Percentiles rank a stretch among this genome's conserved stretches.
These are phyloP conservation scores for Gambusia affinis DNA, from an alignment of 2,113 vertebrate species.

Conservation along the genomic window DNA sequence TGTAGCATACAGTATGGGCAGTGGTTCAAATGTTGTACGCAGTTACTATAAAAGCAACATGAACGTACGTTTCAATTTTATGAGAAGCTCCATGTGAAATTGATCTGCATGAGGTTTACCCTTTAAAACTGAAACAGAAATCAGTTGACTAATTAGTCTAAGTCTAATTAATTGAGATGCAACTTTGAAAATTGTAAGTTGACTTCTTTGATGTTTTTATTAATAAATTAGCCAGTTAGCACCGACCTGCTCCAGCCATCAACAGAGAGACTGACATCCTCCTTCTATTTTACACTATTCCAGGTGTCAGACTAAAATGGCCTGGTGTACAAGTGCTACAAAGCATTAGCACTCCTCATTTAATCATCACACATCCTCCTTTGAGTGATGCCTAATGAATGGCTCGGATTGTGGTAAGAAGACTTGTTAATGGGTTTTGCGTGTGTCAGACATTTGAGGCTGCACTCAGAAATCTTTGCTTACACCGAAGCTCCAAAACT, in stretches of 20 bases:
- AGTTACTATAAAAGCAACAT: too few species aligned
- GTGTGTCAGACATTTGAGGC: constrained; percentile 16
- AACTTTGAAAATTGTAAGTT: neutral
- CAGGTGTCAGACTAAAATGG: constrained; percentile 66
- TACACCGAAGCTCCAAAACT: constrained; percentile 1
- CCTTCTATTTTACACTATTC: constrained; percentile 45
- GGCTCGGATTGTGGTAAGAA: constrained; percentile 86
- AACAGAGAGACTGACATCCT: neutral
- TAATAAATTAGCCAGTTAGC: constrained; percentile 49
- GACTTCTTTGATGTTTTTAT: constrained; percentile 44
- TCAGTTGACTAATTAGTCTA: neutral
- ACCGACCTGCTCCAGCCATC: constrained; percentile 20
- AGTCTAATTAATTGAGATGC: neutral
- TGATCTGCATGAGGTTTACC: neutral
- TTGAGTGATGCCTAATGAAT: constrained; percentile 88
- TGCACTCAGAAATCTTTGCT: constrained; percentile 27
- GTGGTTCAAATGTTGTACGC: too few species aligned
- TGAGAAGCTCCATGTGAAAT: neutral
- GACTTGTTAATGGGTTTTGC: constrained; percentile 85
- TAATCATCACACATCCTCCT: constrained; percentile 68
- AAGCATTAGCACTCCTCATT: constrained; percentile 68
- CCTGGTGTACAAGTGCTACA: constrained; percentile 55
- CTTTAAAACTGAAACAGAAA: neutral
- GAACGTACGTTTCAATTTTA: neutral
- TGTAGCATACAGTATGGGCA: too few species aligned